Evolutionary conservation across 2,888 invertebrate species (phyloP), one percentile per base, ranked within the genome.

Genomic region (Trichacis sp.): DNA sequence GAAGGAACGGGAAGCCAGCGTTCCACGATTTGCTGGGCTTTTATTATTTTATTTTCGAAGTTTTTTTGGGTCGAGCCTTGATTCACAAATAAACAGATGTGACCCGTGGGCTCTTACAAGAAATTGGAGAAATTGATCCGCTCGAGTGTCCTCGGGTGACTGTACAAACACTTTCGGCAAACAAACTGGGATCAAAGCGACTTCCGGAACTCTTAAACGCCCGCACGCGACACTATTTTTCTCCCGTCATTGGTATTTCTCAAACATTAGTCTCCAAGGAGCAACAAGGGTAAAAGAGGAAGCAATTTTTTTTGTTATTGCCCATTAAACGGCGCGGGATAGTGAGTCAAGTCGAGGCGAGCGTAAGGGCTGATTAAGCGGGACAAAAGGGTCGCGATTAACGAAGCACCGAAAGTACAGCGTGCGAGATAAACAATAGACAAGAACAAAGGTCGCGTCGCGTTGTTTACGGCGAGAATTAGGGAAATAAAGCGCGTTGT

Each of bases 391-490:
- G 69, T 72, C 45, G 50, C 14, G 55, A 73, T 75, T 70, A 71
- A 52, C 33, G 40, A 47, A 36, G 47, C 29, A 47, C 30, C 73
- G 76, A 79, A 76, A 70, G 76, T 73, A 58, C 70, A 58, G 66
- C 63, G 72, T 66, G 73, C 69, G 69, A 63, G 69, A 56, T 69
- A 78, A 74, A 81, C 79, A 81, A 80, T 79, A 68, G 63, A 48
- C 59, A 45, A 51, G 11, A 56, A 73, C 75, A 73, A 74, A 72
- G 69, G 69, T 71, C 68, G 68, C 72, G 71, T 70, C 71, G 77
- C 62, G 67, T 78, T 81, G 78, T 82, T 82, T 81, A 82, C 80
- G 80, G 76, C 71, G 74, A 77, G 79, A 82, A 80, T 79, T 77
- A 73, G 71, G 74, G 75, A 79, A 78, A 78, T 79, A 79, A 75